Evolutionary conservation across 2,888 invertebrate genomes (phyloP).

Genomic region (Stegophylla sp.): DNA sequence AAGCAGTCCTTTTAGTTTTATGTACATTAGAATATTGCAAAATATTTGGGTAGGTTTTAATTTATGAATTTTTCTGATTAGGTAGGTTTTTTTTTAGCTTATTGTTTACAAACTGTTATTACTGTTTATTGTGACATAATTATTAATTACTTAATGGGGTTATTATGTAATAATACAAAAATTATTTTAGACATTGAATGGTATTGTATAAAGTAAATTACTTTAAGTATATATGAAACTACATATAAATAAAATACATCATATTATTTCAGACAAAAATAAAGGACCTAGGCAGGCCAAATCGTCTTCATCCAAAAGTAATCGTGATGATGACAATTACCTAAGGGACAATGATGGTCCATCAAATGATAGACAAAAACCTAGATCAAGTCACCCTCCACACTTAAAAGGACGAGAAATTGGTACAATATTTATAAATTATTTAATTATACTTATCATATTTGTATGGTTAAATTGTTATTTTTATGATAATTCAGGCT

Average conservation of each 20-base stretch:
- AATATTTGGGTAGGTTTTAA: too few species aligned
- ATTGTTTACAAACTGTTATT: too few species aligned
- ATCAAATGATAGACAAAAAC: slow-evolving; percentile 21
- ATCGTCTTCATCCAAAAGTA: slow-evolving; percentile 12
- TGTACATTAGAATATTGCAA: too few species aligned
- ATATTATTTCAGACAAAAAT: slow-evolving; percentile 44
- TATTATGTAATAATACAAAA: neutral
- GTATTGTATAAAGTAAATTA: neutral
- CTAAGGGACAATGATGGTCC: neutral
- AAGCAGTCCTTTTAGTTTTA: too few species aligned
- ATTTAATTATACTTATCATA: neutral
- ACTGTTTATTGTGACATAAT: too few species aligned
- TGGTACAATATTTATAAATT: slow-evolving; percentile 4
- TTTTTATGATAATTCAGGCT: slow-evolving; percentile 9
- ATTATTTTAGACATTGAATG: neutral
- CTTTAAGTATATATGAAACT: neutral
- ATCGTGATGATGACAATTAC: slow-evolving; percentile 21
- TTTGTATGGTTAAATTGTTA: neutral
- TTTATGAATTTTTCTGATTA: too few species aligned
- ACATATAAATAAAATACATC: neutral
- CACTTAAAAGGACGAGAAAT: slow-evolving; percentile 52
- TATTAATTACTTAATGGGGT: too few species aligned
- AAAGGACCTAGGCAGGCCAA: slow-evolving; percentile 32
- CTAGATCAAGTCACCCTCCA: slow-evolving; percentile 23
- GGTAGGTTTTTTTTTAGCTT: too few species aligned